Conservation (phyloP, 1,140 invertebrate genomes). For the Cotesia vestalis region DNA sequence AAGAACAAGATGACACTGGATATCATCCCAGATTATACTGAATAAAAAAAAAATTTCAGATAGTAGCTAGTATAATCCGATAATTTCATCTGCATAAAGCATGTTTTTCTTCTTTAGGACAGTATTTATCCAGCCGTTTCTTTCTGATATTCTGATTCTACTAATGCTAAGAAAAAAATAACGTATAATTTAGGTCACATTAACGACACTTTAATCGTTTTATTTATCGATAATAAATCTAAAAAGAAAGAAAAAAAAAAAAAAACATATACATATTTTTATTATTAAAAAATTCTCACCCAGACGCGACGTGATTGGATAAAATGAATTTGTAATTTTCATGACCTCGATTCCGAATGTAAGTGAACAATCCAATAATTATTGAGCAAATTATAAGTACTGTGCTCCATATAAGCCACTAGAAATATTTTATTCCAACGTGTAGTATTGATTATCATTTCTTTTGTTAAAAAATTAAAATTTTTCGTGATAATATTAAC, state of each 20-base stretch:
- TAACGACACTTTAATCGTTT: not conserved
- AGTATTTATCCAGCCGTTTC: slow-evolving; percentile 44
- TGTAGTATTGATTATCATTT: not conserved
- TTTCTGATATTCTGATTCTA: slow-evolving; percentile 27
- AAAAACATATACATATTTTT: not conserved
- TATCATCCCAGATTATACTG: no score
- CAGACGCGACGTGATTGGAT: slow-evolving; percentile 19
- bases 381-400: slow-evolving; percentile 9
- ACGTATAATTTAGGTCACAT: not conserved
- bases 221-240: slow-evolving; percentile 29
- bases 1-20: no score
- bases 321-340: slow-evolving; percentile 34
- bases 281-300: slow-evolving; percentile 27
- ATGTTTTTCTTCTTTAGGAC: slow-evolving; percentile 52
- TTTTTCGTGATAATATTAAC: slow-evolving; percentile 20
- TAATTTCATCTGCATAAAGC: slow-evolving; percentile 53
- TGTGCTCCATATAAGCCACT: slow-evolving; percentile 32
- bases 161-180: slow-evolving; percentile 23
- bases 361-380: slow-evolving; percentile 23
- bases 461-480: not conserved
- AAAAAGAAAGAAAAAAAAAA: not conserved
- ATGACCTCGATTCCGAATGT: slow-evolving; percentile 26
- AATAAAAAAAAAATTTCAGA: no score
- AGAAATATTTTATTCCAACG: not conserved
- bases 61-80: no score